Evolutionary conservation across 2,113 vertebrate genomes (phyloP), one percentile per base, ranked within the genome.

Genomic region (Noctilio leporinus): DNA sequence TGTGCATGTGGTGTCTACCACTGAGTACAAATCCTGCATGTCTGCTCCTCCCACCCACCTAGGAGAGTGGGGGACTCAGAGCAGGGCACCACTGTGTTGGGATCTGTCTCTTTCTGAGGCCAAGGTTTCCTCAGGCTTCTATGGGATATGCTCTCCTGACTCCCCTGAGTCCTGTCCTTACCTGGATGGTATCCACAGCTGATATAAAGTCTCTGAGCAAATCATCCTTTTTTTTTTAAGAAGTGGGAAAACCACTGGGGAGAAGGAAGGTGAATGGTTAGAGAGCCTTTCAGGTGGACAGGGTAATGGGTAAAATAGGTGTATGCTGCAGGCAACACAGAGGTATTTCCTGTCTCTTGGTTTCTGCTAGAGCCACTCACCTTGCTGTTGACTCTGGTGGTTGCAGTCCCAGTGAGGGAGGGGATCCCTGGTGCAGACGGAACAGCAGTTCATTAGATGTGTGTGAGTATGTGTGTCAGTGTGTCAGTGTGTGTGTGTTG

Each of bases 21-120:
- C 16, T 76, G 47, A 83, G 24, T 28, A 38, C 1, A 8, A 47
- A 57, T 20, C 35, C 12, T 51, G n/a, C 1, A 1, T 26, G 12
- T 75, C 28, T 11, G 20, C 47, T 85, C 47, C 45, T 40, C 16
- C 33, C 10, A 35, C 14, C 15, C 22, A 10, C 30, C 16, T 45
- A 1, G 15, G 64, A 86, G 24, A 75, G 24, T 16, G 0, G 2
- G 22, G 38, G 69, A 20, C 38, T 90, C 28, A 15, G n/a, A 62
- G 24, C 43, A 55, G 75, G 1, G 5, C 0, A 2, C 8, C n/a
- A 14, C 16, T 3, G 4, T 43, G 16, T 9, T 38, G 47, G 57
- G 38, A 38, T 22, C 33, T 0, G 11, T 35, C 30, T 64, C 22
- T 38, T 55, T 55, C 5, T 43, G 1, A 33, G 28, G 70, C 2